Conservation (phyloP, 1,140 invertebrate genomes). For the Chrysoperla carnea region DNA sequence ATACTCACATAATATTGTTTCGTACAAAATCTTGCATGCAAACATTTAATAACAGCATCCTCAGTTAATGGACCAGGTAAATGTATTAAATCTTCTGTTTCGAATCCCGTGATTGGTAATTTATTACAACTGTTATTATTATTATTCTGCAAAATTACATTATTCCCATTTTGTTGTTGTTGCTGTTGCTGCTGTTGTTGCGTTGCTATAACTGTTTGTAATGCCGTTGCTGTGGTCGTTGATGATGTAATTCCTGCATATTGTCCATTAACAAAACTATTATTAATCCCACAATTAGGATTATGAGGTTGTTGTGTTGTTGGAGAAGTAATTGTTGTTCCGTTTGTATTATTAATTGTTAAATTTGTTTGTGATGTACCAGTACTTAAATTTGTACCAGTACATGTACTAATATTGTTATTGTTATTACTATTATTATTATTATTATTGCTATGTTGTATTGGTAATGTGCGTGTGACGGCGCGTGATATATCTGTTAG, state of each 20-base stretch:
- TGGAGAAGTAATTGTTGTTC: background rate
- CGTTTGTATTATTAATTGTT: background rate
- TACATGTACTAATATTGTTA: background rate
- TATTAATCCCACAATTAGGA: background rate
- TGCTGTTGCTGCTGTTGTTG: background rate
- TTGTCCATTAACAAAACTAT: background rate
- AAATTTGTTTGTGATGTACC: background rate
- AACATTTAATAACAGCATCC: slow-evolving; percentile 77
- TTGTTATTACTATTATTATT: too few relatives aligned
- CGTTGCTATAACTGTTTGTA: background rate
- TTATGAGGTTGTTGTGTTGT: background rate
- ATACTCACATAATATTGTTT: slow-evolving; percentile 75
- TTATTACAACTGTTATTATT: background rate
- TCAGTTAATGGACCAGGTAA: slow-evolving; percentile 81
- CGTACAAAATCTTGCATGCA: slow-evolving; percentile 73
- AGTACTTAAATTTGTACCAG: background rate
- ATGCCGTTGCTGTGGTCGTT: background rate
- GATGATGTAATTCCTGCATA: slow-evolving; percentile 1
- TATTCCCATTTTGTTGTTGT: background rate
- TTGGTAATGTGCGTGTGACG: too few relatives aligned
- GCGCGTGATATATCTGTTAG: background rate
- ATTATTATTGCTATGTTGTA: too few relatives aligned
- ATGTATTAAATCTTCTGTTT: slow-evolving; percentile 78
- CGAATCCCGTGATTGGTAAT: slow-evolving; percentile 8
- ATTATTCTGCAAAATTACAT: background rate